Evolutionary conservation across 2,113 vertebrate species (phyloP).

Genomic region (Siniperca knerii): DNA sequence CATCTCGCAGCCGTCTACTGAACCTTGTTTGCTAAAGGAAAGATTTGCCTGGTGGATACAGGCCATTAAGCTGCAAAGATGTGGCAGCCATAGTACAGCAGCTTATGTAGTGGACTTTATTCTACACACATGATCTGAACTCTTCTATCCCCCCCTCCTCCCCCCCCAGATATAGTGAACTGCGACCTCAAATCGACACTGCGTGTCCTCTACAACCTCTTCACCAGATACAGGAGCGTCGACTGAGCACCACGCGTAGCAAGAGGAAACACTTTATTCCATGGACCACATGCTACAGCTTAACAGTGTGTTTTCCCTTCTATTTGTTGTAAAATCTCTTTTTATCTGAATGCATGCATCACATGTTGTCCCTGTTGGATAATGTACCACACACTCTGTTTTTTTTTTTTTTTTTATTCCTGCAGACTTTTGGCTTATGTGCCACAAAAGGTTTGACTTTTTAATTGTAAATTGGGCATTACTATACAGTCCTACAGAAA

Average conservation of each 20-base stretch:
- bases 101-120: background rate
- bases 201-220: conserved; percentile 97
- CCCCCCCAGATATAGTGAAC: conserved; percentile 94
- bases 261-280: conserved; percentile 18
- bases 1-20: background rate
- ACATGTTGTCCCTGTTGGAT: conserved; percentile 11
- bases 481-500: background rate
- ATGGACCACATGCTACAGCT: conserved; percentile 38
- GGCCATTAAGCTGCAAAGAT: background rate
- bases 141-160: background rate
- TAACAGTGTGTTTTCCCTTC: conserved; percentile 7
- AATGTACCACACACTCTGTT: background rate
- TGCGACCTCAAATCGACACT: conserved; percentile 97
- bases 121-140: background rate
- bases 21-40: background rate
- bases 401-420: conserved; percentile 6
- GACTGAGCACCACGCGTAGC: conserved; percentile 76
- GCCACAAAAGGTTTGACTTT: background rate
- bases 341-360: conserved; percentile 37
- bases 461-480: background rate
- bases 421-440: background rate
- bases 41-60: background rate
- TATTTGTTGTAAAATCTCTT: background rate
- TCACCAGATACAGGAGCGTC: conserved; percentile 95
- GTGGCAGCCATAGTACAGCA: background rate